Evolutionary conservation across 2,888 invertebrate species (phyloP).

Genomic region (Catocala sponsa): DNA sequence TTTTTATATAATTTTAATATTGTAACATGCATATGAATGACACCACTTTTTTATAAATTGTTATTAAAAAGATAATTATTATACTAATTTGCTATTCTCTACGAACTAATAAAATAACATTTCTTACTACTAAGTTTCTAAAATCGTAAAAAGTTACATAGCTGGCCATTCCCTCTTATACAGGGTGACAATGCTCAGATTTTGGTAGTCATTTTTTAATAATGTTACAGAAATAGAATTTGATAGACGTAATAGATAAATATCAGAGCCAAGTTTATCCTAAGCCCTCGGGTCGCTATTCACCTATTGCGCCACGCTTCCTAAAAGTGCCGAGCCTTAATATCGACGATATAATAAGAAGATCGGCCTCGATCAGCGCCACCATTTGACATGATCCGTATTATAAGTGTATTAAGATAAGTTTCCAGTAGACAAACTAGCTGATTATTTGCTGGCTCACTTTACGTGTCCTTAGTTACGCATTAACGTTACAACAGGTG

Average conservation of each 20-base stretch:
- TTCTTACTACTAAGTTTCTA: too few relatives aligned
- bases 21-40: too few relatives aligned
- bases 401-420: constrained; percentile 22
- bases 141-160: too few relatives aligned
- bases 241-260: constrained; percentile 9
- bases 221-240: neutral
- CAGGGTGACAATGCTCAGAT: too few relatives aligned
- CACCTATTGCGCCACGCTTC: constrained; percentile 24
- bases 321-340: constrained; percentile 26
- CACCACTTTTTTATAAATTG: too few relatives aligned
- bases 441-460: neutral
- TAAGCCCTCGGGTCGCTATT: constrained; percentile 6
- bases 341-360: constrained; percentile 40
- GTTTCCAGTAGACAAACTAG: neutral
- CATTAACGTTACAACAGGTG: neutral
- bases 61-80: too few relatives aligned
- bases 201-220: neutral
- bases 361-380: constrained; percentile 45
- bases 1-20: neutral
- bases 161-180: too few relatives aligned
- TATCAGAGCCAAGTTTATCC: constrained; percentile 3
- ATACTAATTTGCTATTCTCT: too few relatives aligned
- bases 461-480: neutral
- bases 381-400: constrained; percentile 47
- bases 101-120: too few relatives aligned